Base-by-base conservation (phyloP, 1,140 invertebrate species). In the Drusus annulatus region DNA sequence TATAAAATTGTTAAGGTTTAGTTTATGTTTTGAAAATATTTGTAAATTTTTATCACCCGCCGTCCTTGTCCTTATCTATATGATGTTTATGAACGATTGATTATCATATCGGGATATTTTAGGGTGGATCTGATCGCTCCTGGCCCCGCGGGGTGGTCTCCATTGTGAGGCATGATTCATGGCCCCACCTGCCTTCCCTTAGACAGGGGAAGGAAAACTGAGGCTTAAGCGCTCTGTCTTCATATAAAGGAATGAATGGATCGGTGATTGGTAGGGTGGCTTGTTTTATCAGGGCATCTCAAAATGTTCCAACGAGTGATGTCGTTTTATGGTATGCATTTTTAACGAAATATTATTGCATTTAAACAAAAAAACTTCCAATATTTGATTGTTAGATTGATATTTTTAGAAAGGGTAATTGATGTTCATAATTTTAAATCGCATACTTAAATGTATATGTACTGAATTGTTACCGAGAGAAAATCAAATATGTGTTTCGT, bases 71-170 rank as follows among this genome's bases (percentile, higher is more conserved):
- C n/a, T 81, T 83, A 83, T 83, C 82, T 79, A 80, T 80, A 79
- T 77, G 82, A 81, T 83, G 82, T 83, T 83, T 83, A 83, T 83
- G 82, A 83, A 83, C 82, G 82, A 83, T 83, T 83, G 82, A 83
- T 83, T 83, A 83, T 83, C 82, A 83, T 83, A 83, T 83, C 82
- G 54, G 74, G 63, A 63, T 76, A 79, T 36, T 69, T 17, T 17
- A 65, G 65, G 81, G 60, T 31, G 80, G 80, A 69, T 78, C 65
- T 69, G 65, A 65, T 65, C 62, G 62, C 28, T 65, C 62, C 31
- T 45, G 51, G 25, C 25, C 25, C 25, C 25, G 25, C 25, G 25
- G 69, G 69, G 69, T 74, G 69, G 75, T 7, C 23, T 69, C 83
- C 78, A 84, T 84, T 84, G 83, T 84, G 60, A 80, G 80, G 68